A percentile compares a stretch with the other conserved stretches of the same genome.
These are phyloP conservation scores for Helicolenus hilgendorfi DNA, from an alignment of 2,797 vertebrate species.

Conservation along the genomic window DNA sequence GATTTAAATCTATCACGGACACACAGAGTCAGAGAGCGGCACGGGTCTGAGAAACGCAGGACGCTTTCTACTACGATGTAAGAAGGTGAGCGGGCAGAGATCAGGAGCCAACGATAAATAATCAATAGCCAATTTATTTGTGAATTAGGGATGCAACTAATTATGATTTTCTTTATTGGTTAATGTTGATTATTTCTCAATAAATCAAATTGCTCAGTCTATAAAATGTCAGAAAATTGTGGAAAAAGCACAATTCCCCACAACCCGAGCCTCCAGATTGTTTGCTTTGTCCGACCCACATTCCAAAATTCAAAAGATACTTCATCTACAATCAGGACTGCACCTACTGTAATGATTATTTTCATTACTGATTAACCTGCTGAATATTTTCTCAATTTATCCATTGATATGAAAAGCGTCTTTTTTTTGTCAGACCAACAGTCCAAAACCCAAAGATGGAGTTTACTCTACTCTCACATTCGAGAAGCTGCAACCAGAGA, in stretches of 20 bases:
- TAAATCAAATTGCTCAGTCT: too few relatives aligned
- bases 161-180: not conserved
- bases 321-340: not conserved
- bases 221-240: not conserved
- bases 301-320: not conserved
- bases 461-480: not conserved
- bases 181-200: not conserved
- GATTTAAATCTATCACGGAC: conserved; percentile 4
- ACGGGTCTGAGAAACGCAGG: not conserved
- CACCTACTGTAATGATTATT: too few relatives aligned
- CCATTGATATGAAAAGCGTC: not conserved
- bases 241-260: not conserved
- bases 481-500: too few relatives aligned
- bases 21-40: not conserved
- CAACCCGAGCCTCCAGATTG: not conserved
- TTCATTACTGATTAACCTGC: not conserved
- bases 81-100: not conserved
- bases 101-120: not conserved
- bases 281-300: not conserved
- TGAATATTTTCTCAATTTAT: not conserved
- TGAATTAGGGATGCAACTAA: not conserved
- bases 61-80: not conserved
- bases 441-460: not conserved
- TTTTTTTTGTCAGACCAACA: not conserved
- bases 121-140: not conserved